Conservation (phyloP, 2,888 invertebrate genomes). For the Lepeophtheirus nordmannii region DNA sequence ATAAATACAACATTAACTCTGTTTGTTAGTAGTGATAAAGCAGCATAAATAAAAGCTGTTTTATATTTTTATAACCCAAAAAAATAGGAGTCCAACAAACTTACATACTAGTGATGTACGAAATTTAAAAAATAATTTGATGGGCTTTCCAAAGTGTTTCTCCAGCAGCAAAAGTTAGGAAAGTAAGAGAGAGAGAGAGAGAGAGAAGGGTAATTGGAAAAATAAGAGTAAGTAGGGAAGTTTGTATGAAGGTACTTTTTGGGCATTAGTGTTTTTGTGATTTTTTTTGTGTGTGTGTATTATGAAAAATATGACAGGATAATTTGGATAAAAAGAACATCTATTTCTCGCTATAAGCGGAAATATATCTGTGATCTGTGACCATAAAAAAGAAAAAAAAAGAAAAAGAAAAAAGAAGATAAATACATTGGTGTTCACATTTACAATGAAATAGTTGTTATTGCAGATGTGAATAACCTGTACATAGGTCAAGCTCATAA, state of each 20-base stretch:
- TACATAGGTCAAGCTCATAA: too few species aligned
- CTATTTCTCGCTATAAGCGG: background rate
- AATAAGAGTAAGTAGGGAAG: background rate
- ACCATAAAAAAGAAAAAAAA: background rate
- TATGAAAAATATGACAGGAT: background rate
- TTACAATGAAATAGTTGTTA: too few species aligned
- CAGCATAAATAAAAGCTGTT: too few species aligned
- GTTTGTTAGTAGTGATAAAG: too few species aligned
- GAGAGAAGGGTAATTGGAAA: background rate
- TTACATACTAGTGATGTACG: background rate
- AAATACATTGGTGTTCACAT: background rate
- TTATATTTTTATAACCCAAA: background rate
- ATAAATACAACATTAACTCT: too few species aligned
- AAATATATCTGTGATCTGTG: conserved; percentile 4
- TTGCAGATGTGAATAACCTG: too few species aligned
- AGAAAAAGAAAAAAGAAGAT: background rate
- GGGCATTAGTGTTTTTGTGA: background rate
- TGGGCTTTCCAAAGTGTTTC: conserved; percentile 1
- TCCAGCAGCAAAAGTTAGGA: background rate
- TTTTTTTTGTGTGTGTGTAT: background rate
- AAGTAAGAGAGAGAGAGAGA: background rate
- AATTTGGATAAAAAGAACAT: background rate
- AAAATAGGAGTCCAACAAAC: background rate
- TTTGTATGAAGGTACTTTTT: background rate
- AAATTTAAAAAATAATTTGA: background rate